Base-by-base conservation (phyloP, 1,140 invertebrate species). In the Sycobia sp. region DNA sequence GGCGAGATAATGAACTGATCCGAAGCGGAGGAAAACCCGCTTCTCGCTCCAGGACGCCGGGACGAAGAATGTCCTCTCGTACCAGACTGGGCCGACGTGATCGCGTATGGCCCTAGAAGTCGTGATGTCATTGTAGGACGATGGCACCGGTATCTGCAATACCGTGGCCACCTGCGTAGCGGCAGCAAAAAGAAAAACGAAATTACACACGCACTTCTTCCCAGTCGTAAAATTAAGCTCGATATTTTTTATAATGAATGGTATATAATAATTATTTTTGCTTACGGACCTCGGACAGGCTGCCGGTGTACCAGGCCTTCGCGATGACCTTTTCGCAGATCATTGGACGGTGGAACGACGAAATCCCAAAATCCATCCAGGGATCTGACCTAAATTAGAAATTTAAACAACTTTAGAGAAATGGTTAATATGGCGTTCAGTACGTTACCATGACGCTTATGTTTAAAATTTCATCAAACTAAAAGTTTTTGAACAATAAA, bases 41-140 rank as follows among this genome's bases (percentile, higher is more conserved):
- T 87, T 85, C 0, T 84, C 76, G 18, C 84, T 74, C 94, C 94
- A 96, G 20, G 86, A 85, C 8, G 80, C 71, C 0, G 94, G 91
- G n/a, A 92, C 86, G 75, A 87, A 92, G 78, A 96, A 96, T 1
- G 81, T 84, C 39, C 88, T 85, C 68, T 95, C 89, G 73, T 97
- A 97, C 94, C 94, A 96, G 14, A 92, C 96, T 71, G 95, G 88
- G 0, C 97, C 97, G 8, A 98, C 88, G 81, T 98, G 94, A 79
- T 99, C 95, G 20, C 95, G 81, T 3, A 98, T 73, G 1, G 82
- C 78, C 23, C 82, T 83, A 18, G 95, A 90, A 62, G 91, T 88
- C 0, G 94, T 95, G 14, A 99, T 88, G 73, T 99, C 97, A 78
- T 99, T 99, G 82, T 94, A 99, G 69, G 94, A 97, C 0, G 94